Base-by-base conservation (phyloP, 2,888 invertebrate genomes). In the Myathropa florea region DNA sequence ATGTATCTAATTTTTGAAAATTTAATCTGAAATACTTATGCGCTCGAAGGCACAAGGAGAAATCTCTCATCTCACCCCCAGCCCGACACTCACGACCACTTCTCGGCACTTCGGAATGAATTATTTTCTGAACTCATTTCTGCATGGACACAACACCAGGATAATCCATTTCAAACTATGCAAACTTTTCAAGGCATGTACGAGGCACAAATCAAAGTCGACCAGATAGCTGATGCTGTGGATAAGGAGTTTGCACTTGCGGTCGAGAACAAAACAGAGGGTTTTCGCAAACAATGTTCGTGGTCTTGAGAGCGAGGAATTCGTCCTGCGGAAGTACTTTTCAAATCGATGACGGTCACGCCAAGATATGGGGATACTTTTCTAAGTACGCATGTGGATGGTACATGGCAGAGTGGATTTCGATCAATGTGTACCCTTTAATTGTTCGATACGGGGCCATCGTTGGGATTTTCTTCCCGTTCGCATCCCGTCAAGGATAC, bases 191-290 rank as follows among this genome's bases (percentile, higher is more conserved):
- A 23, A 85, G 81, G 81, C 80, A 81, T 76, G 81, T 53, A 67
- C 76, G 57, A 77, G 81, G 68, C 71, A 81, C 84, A 85, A 85
- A 85, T 85, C 84, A 85, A 81, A 85, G 77, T 85, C 67, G 61
- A 65, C 67, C 55, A 10, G 61, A 60, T 70, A 57, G 10, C 57
- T 23, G 65, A 76, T 67, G 28, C 33, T 65, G 71, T 30, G 80
- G 55, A 61, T 63, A 61, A 67, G 46, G 59, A 77, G 72, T 59
- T 64, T 64, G 65, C 46, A 23, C 46, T 46, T 46, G 46, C 46
- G 46, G 46, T 46, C 46, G 24, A 39, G 71, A 73, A 75, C 24
- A 73, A 73, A 79, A 65, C 70, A 60, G 60, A 64, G 70, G 63
- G 70, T 76, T 46, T 71, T 71, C n/a, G 60, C 65, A 84, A 79